Conservation (phyloP, 1,140 invertebrate species). For the Drosophila hydei region DNA sequence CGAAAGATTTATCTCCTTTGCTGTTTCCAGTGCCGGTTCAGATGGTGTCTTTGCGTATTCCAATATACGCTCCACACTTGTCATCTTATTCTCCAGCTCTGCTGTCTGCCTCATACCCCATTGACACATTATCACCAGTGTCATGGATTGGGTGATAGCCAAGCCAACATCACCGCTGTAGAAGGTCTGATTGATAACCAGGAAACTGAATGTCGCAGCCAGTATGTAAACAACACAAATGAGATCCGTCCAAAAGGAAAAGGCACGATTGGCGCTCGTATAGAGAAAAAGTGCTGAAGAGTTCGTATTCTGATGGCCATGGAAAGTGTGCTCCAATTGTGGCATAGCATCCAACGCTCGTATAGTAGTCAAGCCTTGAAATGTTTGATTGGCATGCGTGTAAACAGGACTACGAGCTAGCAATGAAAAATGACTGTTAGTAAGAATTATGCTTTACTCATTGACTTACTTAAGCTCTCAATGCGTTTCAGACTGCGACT, state of each 20-base stretch:
- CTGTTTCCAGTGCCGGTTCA: slow-evolving; percentile 84
- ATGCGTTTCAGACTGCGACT: slow-evolving; percentile 93
- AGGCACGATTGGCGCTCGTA: slow-evolving; percentile 87
- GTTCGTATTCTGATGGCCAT: slow-evolving; percentile 90
- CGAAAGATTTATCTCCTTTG: slow-evolving; percentile 83
- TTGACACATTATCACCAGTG: slow-evolving; percentile 93
- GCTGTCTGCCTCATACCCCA: slow-evolving; percentile 94
- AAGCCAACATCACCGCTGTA: slow-evolving; percentile 90
- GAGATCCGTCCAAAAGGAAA: slow-evolving; percentile 87
- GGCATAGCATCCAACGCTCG: slow-evolving; percentile 87
- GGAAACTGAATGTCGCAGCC: slow-evolving; percentile 84
- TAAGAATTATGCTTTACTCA: not conserved
- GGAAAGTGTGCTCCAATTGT: slow-evolving; percentile 90
- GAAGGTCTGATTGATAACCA: slow-evolving; percentile 81
- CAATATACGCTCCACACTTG: slow-evolving; percentile 92
- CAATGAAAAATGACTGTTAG: not conserved
- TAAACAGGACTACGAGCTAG: slow-evolving; percentile 92
- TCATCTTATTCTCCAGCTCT: slow-evolving; percentile 94
- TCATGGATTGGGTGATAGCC: slow-evolving; percentile 92
- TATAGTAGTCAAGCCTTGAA: slow-evolving; percentile 92
- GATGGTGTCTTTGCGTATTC: slow-evolving; percentile 89
- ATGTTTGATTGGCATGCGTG: slow-evolving; percentile 91
- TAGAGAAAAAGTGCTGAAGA: slow-evolving; percentile 87
- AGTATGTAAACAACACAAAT: slow-evolving; percentile 89
- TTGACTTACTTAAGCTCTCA: slow-evolving; percentile 89